These are phyloP conservation scores for Tetraodon nigroviridis DNA, from an alignment of 2,113 vertebrate species.

Conservation along the genomic window DNA sequence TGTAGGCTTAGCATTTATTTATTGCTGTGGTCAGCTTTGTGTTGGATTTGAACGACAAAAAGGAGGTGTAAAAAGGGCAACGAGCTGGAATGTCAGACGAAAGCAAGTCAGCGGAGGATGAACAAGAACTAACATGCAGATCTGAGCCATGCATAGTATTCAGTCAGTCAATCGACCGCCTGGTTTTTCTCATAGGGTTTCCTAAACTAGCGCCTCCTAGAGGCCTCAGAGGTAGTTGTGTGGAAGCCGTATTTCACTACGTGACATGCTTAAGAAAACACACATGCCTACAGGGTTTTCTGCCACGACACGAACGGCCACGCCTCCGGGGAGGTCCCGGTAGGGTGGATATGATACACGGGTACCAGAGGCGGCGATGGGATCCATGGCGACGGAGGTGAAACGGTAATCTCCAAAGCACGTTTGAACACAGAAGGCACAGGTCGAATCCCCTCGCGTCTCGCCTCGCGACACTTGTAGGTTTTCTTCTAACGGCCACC, in stretches of 20 bases:
- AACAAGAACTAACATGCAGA: conserved; percentile 65
- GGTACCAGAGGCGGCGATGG: conserved; percentile 36
- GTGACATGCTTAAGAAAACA: conserved; percentile 61
- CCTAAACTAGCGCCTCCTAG: conserved; percentile 62
- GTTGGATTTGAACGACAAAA: conserved; percentile 52
- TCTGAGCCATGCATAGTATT: conserved; percentile 72
- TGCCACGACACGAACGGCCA: conserved; percentile 25
- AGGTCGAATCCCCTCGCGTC: conserved; percentile 46
- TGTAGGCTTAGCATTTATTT: conserved; percentile 48
- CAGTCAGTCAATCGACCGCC: conserved; percentile 53
- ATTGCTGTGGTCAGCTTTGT: conserved; percentile 63
- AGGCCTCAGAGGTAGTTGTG: conserved; percentile 70
- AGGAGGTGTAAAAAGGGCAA: conserved; percentile 48
- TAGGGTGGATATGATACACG: conserved; percentile 33
- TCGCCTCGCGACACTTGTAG: conserved; percentile 22
- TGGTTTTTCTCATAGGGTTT: conserved; percentile 46
- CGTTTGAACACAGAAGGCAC: conserved; percentile 56
- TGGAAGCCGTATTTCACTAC: conserved; percentile 59
- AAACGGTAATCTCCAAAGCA: neutral
- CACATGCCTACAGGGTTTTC: conserved; percentile 46
- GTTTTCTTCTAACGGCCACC: conserved; percentile 23
- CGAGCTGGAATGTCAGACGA: conserved; percentile 69
- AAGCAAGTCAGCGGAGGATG: conserved; percentile 61
- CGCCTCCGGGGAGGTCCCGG: conserved; percentile 33
- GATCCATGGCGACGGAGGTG: conserved; percentile 10